Evolutionary conservation across 2,888 invertebrate genomes (phyloP).

Genomic region (Nemotelus pantherinus): DNA sequence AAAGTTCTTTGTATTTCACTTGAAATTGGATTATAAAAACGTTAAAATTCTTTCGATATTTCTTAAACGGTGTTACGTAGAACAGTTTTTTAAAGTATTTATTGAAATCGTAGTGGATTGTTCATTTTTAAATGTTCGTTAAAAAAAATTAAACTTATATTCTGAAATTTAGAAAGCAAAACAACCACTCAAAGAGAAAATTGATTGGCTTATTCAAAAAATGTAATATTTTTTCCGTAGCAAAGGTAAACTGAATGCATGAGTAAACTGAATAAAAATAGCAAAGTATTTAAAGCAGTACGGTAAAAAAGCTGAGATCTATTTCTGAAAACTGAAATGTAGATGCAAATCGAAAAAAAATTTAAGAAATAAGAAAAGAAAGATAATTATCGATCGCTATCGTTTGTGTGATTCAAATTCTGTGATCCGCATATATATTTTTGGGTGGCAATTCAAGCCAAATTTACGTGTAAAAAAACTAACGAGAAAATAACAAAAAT

Average conservation of each 20-base stretch:
- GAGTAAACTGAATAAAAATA: not conserved
- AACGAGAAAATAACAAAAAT: conserved; percentile 46
- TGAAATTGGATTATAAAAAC: conserved; percentile 8
- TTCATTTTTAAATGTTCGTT: not conserved
- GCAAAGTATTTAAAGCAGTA: not conserved
- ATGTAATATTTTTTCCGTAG: not conserved
- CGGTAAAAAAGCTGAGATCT: not conserved
- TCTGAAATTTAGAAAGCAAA: too few species aligned
- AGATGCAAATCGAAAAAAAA: too few species aligned
- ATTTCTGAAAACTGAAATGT: too few species aligned
- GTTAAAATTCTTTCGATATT: too few species aligned
- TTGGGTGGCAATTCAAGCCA: conserved; percentile 56
- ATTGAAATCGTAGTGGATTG: not conserved
- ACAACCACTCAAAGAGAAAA: too few species aligned
- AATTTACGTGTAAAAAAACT: conserved; percentile 51
- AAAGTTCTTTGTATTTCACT: not conserved
- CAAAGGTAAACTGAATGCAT: not conserved
- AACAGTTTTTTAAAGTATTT: not conserved
- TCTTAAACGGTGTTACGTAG: not conserved
- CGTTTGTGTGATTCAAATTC: conserved; percentile 65
- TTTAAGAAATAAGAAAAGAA: conserved; percentile 46
- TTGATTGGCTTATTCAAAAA: too few species aligned
- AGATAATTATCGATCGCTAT: conserved; percentile 55
- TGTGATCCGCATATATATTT: conserved; percentile 62
- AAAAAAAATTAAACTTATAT: too few species aligned